Percentiles rank a stretch among this genome's conserved stretches.
Conservation (phyloP, 2,888 invertebrate genomes). For the Erebia epiphron region DNA sequence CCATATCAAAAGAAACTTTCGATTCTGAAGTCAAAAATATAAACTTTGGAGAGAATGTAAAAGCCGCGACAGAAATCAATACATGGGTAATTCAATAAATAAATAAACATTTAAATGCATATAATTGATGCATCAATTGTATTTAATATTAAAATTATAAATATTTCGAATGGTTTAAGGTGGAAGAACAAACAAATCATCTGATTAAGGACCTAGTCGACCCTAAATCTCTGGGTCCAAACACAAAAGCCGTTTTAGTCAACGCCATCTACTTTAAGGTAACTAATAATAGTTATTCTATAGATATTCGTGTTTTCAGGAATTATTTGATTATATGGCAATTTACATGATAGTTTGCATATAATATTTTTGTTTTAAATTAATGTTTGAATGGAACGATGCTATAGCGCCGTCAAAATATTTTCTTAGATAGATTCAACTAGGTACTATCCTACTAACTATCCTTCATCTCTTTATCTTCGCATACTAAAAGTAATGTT, state of each 20-base stretch:
- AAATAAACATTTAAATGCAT: too few species aligned
- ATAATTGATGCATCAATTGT: too few species aligned
- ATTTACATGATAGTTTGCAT: too few species aligned
- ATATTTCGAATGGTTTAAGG: constrained; percentile 50
- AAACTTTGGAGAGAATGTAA: constrained; percentile 78
- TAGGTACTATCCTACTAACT: too few species aligned
- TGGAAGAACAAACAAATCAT: constrained; percentile 68
- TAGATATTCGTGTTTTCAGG: neutral
- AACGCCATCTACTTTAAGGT: constrained; percentile 94
- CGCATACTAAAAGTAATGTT: too few species aligned
- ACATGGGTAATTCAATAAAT: constrained; percentile 81
- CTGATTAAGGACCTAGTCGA: constrained; percentile 83
- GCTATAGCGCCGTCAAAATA: too few species aligned
- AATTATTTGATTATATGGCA: too few species aligned
- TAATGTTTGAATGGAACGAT: too few species aligned
- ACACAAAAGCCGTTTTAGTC: constrained; percentile 87
- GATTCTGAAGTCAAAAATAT: constrained; percentile 83
- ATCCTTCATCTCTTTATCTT: too few species aligned
- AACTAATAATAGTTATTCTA: constrained; percentile 18
- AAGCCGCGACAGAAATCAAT: constrained; percentile 86
- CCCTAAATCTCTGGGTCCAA: constrained; percentile 67
- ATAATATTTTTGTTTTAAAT: too few species aligned
- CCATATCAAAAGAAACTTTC: constrained; percentile 82
- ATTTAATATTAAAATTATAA: too few species aligned
- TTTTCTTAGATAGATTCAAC: too few species aligned